Conservation (phyloP, 30 jellyfish, hydroid and myxozoan genomes). For the Clytia hemisphaerica region DNA sequence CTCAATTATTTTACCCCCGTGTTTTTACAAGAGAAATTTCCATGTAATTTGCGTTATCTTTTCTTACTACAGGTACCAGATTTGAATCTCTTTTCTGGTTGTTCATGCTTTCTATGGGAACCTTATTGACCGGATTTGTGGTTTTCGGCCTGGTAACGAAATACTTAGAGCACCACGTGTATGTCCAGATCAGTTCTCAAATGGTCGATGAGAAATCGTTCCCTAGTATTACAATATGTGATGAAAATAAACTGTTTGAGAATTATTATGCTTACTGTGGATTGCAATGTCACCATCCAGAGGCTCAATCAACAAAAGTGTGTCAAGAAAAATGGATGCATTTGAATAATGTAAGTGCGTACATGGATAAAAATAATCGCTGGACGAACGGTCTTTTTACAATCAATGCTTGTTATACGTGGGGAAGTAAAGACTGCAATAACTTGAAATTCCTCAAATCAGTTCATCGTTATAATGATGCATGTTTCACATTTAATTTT, state of each 20-base stretch:
- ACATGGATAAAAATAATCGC: not conserved
- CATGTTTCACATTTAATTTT: constrained; percentile 13
- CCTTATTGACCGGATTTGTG: not conserved
- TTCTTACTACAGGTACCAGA: not conserved
- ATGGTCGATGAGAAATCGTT: not conserved
- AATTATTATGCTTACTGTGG: constrained; percentile 16
- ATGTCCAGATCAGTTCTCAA: not conserved
- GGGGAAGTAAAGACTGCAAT: constrained; percentile 1
- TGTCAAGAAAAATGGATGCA: not conserved
- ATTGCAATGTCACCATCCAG: not conserved
- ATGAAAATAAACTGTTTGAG: not conserved
- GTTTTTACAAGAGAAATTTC: no score
- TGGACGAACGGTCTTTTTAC: not conserved
- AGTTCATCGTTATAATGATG: not conserved
- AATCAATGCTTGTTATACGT: not conserved
- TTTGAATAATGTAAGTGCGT: not conserved
- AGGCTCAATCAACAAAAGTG: not conserved
- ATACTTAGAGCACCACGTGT: not conserved
- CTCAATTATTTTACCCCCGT: no score
- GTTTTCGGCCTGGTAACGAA: constrained; percentile 3
- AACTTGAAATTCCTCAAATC: not conserved
- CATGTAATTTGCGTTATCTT: no score
- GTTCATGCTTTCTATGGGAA: not conserved
- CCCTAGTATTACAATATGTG: constrained; percentile 10
- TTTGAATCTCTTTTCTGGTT: constrained; percentile 5